These are phyloP conservation scores for Bugula neritina DNA, from an alignment of 2,888 invertebrate species.

Conservation along the genomic window DNA sequence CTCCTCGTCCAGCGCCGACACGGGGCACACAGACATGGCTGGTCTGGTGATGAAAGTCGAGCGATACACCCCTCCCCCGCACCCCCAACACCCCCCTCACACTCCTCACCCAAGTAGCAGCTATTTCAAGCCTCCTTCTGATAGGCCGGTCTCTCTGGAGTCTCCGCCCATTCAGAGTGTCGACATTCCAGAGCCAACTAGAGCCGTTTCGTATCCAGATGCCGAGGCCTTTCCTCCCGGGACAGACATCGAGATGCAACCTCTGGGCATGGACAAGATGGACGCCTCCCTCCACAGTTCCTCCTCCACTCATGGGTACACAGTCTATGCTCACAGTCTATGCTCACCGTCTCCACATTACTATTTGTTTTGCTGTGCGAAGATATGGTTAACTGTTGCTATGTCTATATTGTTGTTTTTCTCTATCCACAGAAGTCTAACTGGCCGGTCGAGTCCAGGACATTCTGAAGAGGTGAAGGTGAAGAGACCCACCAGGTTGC, in stretches of 20 bases:
- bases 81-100: no score
- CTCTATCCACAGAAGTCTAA: slow-evolving; percentile 22
- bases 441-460: slow-evolving; percentile 2
- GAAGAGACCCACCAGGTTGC: slow-evolving; percentile 16
- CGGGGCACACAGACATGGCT: slow-evolving; percentile 32
- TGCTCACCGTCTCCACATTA: no score
- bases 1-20: slow-evolving; percentile 47
- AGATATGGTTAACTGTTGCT: no score
- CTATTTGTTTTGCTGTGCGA: no score
- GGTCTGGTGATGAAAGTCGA: slow-evolving; percentile 3
- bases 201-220: background rate
- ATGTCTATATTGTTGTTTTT: no score
- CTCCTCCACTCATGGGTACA: slow-evolving; percentile 12
- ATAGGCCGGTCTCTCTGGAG: background rate
- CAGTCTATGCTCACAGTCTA: no score
- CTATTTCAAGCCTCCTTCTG: background rate
- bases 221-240: slow-evolving; percentile 8
- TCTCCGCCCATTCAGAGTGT: background rate
- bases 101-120: background rate
- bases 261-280: background rate
- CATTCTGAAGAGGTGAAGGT: slow-evolving; percentile 15
- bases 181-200: background rate
- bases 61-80: slow-evolving; percentile 5
- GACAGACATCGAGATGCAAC: slow-evolving; percentile 24
- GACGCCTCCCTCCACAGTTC: background rate